Base-by-base conservation (phyloP, 2,113 vertebrate genomes). In the Eulacestoma nigropectus region DNA sequence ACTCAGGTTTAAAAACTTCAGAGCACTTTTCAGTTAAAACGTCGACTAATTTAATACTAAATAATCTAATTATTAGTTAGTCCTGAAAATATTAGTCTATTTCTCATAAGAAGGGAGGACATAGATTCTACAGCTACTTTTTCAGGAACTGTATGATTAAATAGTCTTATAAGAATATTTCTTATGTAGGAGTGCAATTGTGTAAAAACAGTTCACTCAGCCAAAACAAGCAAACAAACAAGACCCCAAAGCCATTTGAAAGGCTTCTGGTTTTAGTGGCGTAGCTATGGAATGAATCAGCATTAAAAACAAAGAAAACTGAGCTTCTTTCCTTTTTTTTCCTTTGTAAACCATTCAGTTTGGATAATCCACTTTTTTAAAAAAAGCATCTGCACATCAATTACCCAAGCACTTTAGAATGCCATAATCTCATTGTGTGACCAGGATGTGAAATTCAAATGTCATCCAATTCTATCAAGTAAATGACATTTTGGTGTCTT, bases 121-220 rank as follows among this genome's bases (percentile, higher is more conserved):
- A 84, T 83, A 91, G 68, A 93, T 97, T 95, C 75, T 60, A 97
- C 9, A 85, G 55, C 95, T 91, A 91, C 68, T 74, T 97, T 97
- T 96, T 83, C 87, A 95, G 70, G 92, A 96, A 41, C 68, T 94
- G 68, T 91, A 80, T 84, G 76, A 95, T 95, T 96, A 97, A 90
- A 96, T 87, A 73, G 68, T 32, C 55, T 93, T 92, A 46, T 49
- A 95, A 93, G 84, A 97, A 93, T 94, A 83, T 90, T 90, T 91
- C 26, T 77, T 73, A 30, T 25, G 63, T 44, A 84, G 76, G 63
- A 80, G 35, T 70, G 39, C 85, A 88, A 77, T 50, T 57, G 49
- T 29, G 17, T 73, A 42, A 69, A 67, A 85, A 74, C 4, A 63
- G 80, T 89, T 86, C 87, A 87, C 55, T 92, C 37, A 80, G 47